Evolutionary conservation across 2,113 vertebrate genomes (phyloP).

Genomic region (Sturnira hondurensis): DNA sequence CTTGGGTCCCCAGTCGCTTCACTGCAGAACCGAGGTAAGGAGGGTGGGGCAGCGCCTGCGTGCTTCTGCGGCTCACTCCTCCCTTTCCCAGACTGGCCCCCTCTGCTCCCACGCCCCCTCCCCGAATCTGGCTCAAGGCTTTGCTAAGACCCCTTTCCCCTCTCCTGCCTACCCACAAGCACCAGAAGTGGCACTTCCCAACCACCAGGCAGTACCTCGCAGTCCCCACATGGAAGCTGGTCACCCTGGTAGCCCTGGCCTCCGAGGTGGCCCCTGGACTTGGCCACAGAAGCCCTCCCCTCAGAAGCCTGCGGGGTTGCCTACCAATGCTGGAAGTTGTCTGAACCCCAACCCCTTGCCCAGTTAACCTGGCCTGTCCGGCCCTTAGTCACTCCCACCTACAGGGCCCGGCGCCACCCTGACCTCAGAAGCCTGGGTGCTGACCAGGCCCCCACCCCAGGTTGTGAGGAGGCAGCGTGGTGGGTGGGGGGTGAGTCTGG

Average conservation of each 20-base stretch:
- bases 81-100: too few relatives aligned
- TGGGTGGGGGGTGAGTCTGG: not conserved
- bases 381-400: not conserved
- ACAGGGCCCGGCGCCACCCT: not conserved
- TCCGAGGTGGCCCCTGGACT: not conserved
- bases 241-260: not conserved
- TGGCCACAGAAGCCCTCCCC: not conserved
- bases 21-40: too few relatives aligned
- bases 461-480: accelerated
- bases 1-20: too few relatives aligned
- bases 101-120: too few relatives aligned
- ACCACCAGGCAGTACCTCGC: too few relatives aligned
- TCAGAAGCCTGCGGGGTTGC: not conserved
- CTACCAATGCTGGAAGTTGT: not conserved
- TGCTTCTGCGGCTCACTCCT: too few relatives aligned
- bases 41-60: too few relatives aligned
- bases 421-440: not conserved
- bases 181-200: too few relatives aligned
- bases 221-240: not conserved
- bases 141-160: too few relatives aligned
- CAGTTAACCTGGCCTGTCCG: not conserved
- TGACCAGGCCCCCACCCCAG: not conserved
- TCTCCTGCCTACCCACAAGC: too few relatives aligned
- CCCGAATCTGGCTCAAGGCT: too few relatives aligned
- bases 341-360: not conserved